Evolutionary conservation across 2,797 vertebrate species (phyloP).

Genomic region (Remorina albescens): DNA sequence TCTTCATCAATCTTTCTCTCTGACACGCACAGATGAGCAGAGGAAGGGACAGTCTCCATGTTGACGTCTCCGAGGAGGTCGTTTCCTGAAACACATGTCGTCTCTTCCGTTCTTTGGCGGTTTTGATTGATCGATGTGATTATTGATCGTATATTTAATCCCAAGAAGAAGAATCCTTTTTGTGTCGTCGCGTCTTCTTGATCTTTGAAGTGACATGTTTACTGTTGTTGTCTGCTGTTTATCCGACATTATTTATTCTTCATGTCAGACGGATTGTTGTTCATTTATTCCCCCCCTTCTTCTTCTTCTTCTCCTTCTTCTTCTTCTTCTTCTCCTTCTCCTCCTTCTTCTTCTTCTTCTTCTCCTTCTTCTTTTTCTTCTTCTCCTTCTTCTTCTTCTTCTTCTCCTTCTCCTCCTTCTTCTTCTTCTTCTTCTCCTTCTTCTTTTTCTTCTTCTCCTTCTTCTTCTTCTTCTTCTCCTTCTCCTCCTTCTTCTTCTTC

Average conservation of each 20-base stretch:
- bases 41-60: slow-evolving; percentile 50
- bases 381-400: too few species aligned
- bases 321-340: too few species aligned
- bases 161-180: neutral
- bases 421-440: too few species aligned
- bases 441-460: too few species aligned
- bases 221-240: neutral
- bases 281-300: neutral
- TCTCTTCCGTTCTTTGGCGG: neutral
- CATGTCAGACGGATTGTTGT: neutral
- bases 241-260: neutral
- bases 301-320: too few species aligned
- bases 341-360: too few species aligned
- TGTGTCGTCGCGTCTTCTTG: neutral
- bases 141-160: neutral
- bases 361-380: too few species aligned
- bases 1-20: too few species aligned
- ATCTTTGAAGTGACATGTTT: neutral
- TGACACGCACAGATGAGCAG: slow-evolving; percentile 13
- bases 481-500: too few species aligned
- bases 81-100: slow-evolving; percentile 34
- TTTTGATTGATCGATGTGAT: too few species aligned
- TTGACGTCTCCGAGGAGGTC: slow-evolving; percentile 34
- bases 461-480: too few species aligned
- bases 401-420: too few species aligned